Evolutionary conservation across 2,888 invertebrate species (phyloP).

Genomic region (Pristionchus fissidentatus): DNA sequence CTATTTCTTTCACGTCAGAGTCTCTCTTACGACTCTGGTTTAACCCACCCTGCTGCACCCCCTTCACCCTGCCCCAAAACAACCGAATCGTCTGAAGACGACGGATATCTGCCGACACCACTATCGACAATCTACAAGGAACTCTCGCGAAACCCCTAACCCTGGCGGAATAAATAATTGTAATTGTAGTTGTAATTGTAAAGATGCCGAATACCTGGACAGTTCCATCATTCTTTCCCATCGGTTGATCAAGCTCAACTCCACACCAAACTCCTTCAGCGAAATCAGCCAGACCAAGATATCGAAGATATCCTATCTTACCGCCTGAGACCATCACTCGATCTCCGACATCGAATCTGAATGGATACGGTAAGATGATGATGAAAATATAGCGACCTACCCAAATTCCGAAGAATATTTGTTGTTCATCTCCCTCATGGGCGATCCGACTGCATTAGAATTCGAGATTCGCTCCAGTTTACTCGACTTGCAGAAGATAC

Average conservation of each 20-base stretch:
- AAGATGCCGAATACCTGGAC: slow-evolving; percentile 82
- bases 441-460: slow-evolving; percentile 35
- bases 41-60: too few relatives aligned
- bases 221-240: slow-evolving; percentile 95
- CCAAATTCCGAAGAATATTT: slow-evolving; percentile 52
- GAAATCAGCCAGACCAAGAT: slow-evolving; percentile 77
- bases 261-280: slow-evolving; percentile 94
- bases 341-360: slow-evolving; percentile 66
- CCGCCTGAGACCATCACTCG: slow-evolving; percentile 69
- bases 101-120: too few relatives aligned
- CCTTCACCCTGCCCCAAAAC: too few relatives aligned
- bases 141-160: too few relatives aligned
- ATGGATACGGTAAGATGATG: neutral
- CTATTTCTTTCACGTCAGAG: too few relatives aligned
- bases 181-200: too few relatives aligned
- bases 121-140: too few relatives aligned
- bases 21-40: too few relatives aligned
- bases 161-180: too few relatives aligned
- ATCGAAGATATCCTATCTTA: slow-evolving; percentile 77
- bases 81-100: too few relatives aligned
- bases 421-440: slow-evolving; percentile 44
- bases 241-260: slow-evolving; percentile 91
- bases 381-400: slow-evolving; percentile 39
- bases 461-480: slow-evolving; percentile 52
- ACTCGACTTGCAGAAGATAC: slow-evolving; percentile 57